Evolutionary conservation across 2,113 vertebrate genomes (phyloP).

Genomic region (Chamaetylas fuelleborni): DNA sequence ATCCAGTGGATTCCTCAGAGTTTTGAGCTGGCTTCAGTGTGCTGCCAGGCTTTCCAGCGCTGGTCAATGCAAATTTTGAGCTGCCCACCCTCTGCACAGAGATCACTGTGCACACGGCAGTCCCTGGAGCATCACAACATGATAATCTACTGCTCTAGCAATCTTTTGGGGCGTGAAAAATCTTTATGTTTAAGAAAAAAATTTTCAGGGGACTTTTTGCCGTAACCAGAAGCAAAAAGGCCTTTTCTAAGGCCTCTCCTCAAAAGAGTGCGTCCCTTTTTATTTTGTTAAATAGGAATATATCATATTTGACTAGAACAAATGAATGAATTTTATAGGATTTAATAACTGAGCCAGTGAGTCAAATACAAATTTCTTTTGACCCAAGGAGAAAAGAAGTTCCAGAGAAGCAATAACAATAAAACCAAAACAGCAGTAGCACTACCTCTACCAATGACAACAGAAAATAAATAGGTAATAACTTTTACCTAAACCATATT

Average conservation of each 20-base stretch:
- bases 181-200: neutral
- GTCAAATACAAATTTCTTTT: conserved; percentile 8
- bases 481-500: conserved; percentile 19
- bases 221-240: neutral
- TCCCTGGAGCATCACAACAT: neutral
- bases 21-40: neutral
- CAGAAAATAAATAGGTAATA: neutral
- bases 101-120: neutral
- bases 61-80: neutral
- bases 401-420: neutral
- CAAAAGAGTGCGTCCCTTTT: neutral
- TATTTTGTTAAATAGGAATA: neutral
- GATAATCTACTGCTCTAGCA: neutral
- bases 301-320: neutral
- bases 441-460: neutral
- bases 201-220: neutral
- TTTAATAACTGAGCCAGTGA: neutral
- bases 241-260: neutral
- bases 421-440: neutral
- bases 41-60: neutral
- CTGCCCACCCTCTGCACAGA: accelerated
- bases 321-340: neutral
- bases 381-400: conserved; percentile 10
- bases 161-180: neutral
- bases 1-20: neutral